Evolutionary conservation across 1,140 invertebrate species (phyloP).

Genomic region (Lepidotrigona ventralis): DNA sequence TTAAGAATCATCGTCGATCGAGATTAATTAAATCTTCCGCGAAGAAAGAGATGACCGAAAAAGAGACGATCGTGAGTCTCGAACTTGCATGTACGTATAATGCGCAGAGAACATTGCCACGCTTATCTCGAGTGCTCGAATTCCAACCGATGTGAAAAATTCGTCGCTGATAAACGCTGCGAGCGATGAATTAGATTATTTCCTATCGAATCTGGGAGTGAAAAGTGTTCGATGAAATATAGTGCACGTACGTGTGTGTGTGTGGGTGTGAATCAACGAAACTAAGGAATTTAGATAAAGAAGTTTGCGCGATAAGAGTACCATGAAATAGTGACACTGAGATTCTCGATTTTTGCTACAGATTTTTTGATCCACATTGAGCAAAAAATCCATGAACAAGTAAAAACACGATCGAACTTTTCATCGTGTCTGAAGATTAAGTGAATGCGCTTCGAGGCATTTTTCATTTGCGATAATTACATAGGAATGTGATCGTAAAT

Average conservation of each 20-base stretch:
- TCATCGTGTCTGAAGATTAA: background rate
- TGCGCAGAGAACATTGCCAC: background rate
- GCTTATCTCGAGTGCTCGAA: background rate
- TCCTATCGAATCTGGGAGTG: too few species aligned
- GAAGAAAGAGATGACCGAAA: background rate
- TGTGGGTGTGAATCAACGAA: constrained; percentile 13
- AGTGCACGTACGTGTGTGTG: background rate
- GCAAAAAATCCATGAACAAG: background rate
- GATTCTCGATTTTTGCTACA: constrained; percentile 1
- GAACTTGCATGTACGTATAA: background rate
- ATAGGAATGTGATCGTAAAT: background rate
- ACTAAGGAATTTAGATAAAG: constrained; percentile 28
- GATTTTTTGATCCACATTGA: background rate
- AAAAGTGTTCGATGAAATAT: background rate
- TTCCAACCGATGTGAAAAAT: background rate
- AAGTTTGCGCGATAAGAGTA: constrained; percentile 38
- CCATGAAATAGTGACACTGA: constrained; percentile 19
- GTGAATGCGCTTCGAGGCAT: too few species aligned
- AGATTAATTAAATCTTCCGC: background rate
- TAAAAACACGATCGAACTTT: constrained; percentile 1
- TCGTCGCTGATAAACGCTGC: background rate
- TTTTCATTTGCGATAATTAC: background rate
- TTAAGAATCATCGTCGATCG: background rate
- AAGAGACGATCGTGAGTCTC: background rate
- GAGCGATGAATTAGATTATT: too few species aligned